Evolutionary conservation across 2,888 invertebrate genomes (phyloP).

Genomic region (Ypsolopha scabrella): DNA sequence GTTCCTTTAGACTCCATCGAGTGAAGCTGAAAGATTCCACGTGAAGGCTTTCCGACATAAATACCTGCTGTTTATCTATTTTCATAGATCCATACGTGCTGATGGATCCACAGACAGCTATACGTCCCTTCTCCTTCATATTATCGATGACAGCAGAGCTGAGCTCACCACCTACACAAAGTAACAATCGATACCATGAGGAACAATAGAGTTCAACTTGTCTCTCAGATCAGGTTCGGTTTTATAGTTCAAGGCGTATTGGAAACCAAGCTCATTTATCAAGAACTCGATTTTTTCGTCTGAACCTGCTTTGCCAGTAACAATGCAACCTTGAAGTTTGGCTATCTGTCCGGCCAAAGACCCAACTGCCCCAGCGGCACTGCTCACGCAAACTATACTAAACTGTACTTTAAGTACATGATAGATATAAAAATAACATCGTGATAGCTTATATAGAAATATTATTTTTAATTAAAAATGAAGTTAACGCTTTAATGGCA

Average conservation of each 20-base stretch:
- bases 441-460: too few relatives aligned
- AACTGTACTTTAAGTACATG: too few relatives aligned
- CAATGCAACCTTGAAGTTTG: conserved; percentile 72
- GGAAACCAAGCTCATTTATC: conserved; percentile 74
- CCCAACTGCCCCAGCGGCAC: conserved; percentile 83
- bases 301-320: conserved; percentile 79
- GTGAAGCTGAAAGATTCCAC: conserved; percentile 28
- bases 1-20: conserved; percentile 25
- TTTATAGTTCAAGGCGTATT: conserved; percentile 81
- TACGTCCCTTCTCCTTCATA: conserved; percentile 72
- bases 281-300: conserved; percentile 79
- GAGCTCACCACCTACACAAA: conserved; percentile 79
- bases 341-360: conserved; percentile 81
- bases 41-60: conserved; percentile 11
- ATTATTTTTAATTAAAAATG: too few relatives aligned
- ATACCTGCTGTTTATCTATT: conserved; percentile 11
- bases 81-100: conserved; percentile 49
- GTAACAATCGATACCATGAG: conserved; percentile 79
- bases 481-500: too few relatives aligned
- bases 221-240: conserved; percentile 58
- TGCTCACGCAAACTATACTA: conserved; percentile 77
- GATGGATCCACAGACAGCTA: conserved; percentile 74
- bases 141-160: conserved; percentile 68
- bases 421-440: too few relatives aligned
- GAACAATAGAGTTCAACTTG: conserved; percentile 73